Base-by-base conservation (phyloP, 2,113 vertebrate genomes). In the Ornithorhynchus anatinus region DNA sequence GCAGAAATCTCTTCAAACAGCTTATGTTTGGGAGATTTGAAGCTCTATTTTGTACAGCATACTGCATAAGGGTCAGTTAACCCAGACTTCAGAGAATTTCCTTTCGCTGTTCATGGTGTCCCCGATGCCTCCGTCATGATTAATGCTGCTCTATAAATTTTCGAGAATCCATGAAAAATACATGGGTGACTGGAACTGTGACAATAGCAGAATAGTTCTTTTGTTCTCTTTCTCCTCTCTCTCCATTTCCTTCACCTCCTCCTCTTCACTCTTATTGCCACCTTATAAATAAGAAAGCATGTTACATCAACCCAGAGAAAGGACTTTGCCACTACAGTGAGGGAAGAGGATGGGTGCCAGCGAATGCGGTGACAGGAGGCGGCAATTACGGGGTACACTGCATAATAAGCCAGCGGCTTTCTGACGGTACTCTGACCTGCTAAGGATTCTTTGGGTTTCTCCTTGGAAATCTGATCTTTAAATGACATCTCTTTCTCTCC, bases 11-110 rank as follows among this genome's bases (percentile, higher is more conserved):
- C 14, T 44, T 27, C 12, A 71, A 42, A n/a, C 44, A 58, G 58
- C 8, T 8, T 52, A 36, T n/a, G 68, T 66, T 59, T 58, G 68
- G 66, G 74, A 71, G 59, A 54, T 35, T 17, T 57, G 8, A 31
- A 57, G 10, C 72, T 64, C 2, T 6, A n/a, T 31, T 33, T 51
- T 22, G 35, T 29, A 45, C 35, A 42, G 42, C 25, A 27, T 47
- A 16, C 32, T 69, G 6, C 25, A 42, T 62, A 45, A 53, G 15
- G 13, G 31, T 40, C 58, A 27, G 31, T 6, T 23, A 8, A 51
- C 33, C 10, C n/a, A 25, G 39, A 39, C 23, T 19, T 57, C 45
- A 36, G 35, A 16, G 31, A 12, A 5, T 48, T 7, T 17, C 15
- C 23, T 35, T 20, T 37, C 22, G 9, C n/a, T 44, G 16, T 13